Evolutionary conservation across 2,888 invertebrate genomes (phyloP).

Genomic region (Quadroppia sp.): DNA sequence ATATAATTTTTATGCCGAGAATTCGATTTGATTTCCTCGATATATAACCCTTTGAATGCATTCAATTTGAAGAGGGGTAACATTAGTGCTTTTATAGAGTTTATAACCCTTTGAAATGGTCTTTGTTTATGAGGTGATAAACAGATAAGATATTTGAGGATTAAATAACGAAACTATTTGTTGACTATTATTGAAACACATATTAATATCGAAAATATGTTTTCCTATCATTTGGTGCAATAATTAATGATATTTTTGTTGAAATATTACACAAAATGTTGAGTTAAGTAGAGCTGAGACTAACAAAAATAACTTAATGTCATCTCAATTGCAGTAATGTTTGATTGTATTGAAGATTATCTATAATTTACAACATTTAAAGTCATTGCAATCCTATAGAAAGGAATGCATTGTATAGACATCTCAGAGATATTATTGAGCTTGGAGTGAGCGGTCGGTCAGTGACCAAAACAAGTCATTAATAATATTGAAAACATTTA

Average conservation of each 20-base stretch:
- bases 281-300: not conserved
- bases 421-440: not conserved
- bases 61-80: too few relatives aligned
- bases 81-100: too few relatives aligned
- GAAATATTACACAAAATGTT: not conserved
- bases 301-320: not conserved
- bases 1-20: slow-evolving; percentile 1
- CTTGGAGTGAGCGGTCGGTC: slow-evolving; percentile 25
- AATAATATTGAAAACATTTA: slow-evolving; percentile 27
- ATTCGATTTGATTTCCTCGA: not conserved
- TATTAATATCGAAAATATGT: not conserved
- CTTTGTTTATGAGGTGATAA: not conserved
- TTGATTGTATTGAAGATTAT: slow-evolving; percentile 21
- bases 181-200: not conserved
- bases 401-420: slow-evolving; percentile 17
- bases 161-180: not conserved
- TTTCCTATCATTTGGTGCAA: not conserved
- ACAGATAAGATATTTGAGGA: not conserved
- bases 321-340: slow-evolving; percentile 6
- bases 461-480: slow-evolving; percentile 36
- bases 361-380: slow-evolving; percentile 20
- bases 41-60: not conserved
- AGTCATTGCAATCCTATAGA: not conserved
- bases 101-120: not conserved
- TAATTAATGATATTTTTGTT: not conserved